Evolutionary conservation across 2,113 vertebrate species (phyloP).

Genomic region (zebrafish (Danio rerio)): GRCz12tu NC_133190.1:23375001-23375500

Average conservation of each 20-base stretch:
- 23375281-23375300: constrained; percentile 13
- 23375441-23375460: too few relatives aligned
- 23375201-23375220: background rate
- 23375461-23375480: too few relatives aligned
- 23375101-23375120: background rate
- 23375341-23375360: background rate
- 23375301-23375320: background rate
- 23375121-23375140: background rate
- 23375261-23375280: constrained; percentile 16
- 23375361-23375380: background rate
- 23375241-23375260: background rate
- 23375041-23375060: background rate
- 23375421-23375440: too few relatives aligned
- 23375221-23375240: background rate
- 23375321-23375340: background rate
- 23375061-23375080: background rate
- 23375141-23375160: background rate
- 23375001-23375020: constrained; percentile 17
- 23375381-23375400: background rate
- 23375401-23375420: background rate
- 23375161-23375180: background rate
- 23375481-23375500: too few relatives aligned
- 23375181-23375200: background rate
- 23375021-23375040: constrained; percentile 1
- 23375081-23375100: background rate